These are phyloP conservation scores for Ariopsis seemanni DNA, from an alignment of 2,113 vertebrate species.

Conservation along the genomic window DNA sequence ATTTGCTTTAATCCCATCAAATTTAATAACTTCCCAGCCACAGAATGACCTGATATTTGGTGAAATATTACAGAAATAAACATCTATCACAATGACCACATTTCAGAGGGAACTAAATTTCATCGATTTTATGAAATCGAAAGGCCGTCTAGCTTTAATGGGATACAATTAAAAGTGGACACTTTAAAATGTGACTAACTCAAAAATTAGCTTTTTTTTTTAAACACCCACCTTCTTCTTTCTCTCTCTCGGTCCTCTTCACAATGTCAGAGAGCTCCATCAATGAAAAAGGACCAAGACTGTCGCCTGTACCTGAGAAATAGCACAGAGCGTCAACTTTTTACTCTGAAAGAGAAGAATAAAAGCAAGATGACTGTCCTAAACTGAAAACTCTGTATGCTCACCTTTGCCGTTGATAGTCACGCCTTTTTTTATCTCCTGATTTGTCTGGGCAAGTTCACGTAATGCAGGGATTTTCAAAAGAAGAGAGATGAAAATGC, in stretches of 20 bases:
- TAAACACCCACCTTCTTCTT: constrained; percentile 76
- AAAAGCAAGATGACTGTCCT: background rate
- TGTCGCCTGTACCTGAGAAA: constrained; percentile 65
- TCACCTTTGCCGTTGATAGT: constrained; percentile 48
- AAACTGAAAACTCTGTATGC: background rate
- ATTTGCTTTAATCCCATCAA: too few relatives aligned
- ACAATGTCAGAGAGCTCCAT: constrained; percentile 78
- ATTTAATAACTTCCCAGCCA: too few relatives aligned
- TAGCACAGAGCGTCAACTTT: background rate
- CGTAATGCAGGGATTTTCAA: constrained; percentile 51
- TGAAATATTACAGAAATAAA: too few relatives aligned
- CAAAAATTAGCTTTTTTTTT: background rate
- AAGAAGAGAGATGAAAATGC: too few relatives aligned
- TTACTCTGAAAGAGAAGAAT: background rate
- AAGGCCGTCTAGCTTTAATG: too few relatives aligned
- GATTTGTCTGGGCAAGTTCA: constrained; percentile 70
- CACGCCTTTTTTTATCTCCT: constrained; percentile 70
- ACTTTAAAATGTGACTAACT: too few relatives aligned
- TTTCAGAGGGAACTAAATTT: too few relatives aligned
- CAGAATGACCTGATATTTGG: too few relatives aligned
- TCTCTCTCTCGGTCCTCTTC: constrained; percentile 72
- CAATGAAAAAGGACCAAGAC: constrained; percentile 71
- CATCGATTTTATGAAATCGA: too few relatives aligned
- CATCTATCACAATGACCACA: too few relatives aligned
- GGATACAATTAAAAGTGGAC: too few relatives aligned